Evolutionary conservation across 37 sponge, comb jelly and placozoan genomes (phyloP), one percentile per base, ranked within the genome.

Genomic region (Petrosia ficiformis): DNA sequence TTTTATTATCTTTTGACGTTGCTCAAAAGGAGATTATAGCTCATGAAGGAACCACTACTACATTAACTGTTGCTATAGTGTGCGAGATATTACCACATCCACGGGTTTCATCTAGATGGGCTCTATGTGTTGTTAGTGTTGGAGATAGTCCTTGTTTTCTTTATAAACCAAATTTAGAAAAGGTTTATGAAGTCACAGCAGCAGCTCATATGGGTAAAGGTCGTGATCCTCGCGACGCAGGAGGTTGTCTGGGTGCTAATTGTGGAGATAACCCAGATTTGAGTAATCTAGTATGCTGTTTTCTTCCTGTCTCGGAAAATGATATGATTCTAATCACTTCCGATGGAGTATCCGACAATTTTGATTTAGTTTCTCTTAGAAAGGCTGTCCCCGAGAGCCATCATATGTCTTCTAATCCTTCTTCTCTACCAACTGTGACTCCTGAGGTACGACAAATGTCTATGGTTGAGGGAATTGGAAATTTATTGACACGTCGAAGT

Each of bases 291-390:
- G 8, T 65, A 16, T 89, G 90, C 60, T 77, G 79, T 59, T 82
- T 86, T 57, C 65, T 70, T 8, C 86, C 91, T 4, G 63, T 93
- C 0, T 40, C 68, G 4, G 71, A 65, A 8, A 64, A 59, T 3
- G 94, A 93, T 33, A 67, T 88, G 16, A 78, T 93, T 5, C 89
- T 93, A 60, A 63, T 86, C 42, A 54, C 72, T 22, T 82, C 80
- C 29, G 89, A 89, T 54, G 94, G 94, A 14, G 24, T 93, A 2
- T 76, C 75, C 1, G 90, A 89, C 72, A 93, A 93, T 58, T 80
- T 82, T 33, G 94, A 93, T 57, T 90, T 90, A 8, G 94, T 93
- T 2, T 43, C 75, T 21, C 80, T 81, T 14, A 66, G 73, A 37
- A 67, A 74, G 28, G 92, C 81, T 22, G 38, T 33, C 11, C 44